phyloP scores from a whole-genome alignment of 1,140 invertebrate genomes.

The Hermatobates lingyangjiaoensis region DNA sequence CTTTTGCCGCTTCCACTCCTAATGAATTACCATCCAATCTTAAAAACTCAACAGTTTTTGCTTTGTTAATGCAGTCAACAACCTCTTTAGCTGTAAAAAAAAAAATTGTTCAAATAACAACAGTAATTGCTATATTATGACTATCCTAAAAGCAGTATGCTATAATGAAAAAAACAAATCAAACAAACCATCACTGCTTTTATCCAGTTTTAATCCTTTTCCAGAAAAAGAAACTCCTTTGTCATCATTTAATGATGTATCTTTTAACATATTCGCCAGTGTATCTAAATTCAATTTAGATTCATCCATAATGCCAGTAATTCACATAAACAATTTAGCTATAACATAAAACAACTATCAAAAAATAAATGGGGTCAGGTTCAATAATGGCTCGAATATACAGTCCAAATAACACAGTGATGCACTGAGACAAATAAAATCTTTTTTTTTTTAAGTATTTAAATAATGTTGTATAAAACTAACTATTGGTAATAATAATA shows the following conservation, averaged over 20 bases:
- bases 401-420: too few species aligned
- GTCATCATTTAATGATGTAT: background rate
- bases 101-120: background rate
- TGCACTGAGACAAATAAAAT: too few species aligned
- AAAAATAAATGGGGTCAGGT: too few species aligned
- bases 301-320: conserved; percentile 1
- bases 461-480: too few species aligned
- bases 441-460: too few species aligned
- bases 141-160: background rate
- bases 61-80: conserved; percentile 39
- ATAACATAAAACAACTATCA: too few species aligned
- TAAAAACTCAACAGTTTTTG: conserved; percentile 40
- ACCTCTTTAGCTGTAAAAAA: conserved; percentile 36
- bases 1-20: conserved; percentile 69
- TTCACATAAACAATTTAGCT: too few species aligned
- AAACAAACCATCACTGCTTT: background rate
- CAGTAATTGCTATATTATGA: background rate
- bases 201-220: background rate
- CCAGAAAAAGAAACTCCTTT: conserved; percentile 5
- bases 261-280: background rate
- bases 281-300: background rate
- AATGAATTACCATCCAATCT: conserved; percentile 85
- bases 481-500: too few species aligned
- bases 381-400: too few species aligned
- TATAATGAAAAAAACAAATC: background rate